Evolutionary conservation across 1,140 invertebrate genomes (phyloP), one percentile per base, ranked within the genome.

Genomic region (Ceratina calcarata): DNA sequence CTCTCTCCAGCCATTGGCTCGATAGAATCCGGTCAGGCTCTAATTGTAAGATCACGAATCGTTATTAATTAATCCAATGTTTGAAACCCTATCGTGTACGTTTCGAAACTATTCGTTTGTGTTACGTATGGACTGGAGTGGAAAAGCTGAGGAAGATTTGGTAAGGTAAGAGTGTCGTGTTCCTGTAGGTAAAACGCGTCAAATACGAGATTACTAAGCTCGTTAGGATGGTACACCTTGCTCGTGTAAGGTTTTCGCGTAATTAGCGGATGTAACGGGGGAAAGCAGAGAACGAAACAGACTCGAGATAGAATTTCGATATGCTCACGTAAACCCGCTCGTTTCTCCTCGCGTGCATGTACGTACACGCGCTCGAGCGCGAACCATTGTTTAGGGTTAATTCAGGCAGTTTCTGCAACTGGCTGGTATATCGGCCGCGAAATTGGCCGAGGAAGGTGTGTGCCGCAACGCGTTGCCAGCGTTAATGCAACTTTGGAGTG

Each of bases 301-400:
- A 10, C 32, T 57, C n/a, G 53, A 70, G 53, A n/a, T 61, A 22
- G 49, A n/a, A 53, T 27, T 72, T 72, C 70, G 20, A 58, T 49
- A 22, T 61, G 57, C 45, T 32, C 72, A 7, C 61, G n/a, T 32
- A 20, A 57, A 65, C 61, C 15, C 24, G 27, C 24, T 16, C 18
- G 51, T 16, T 18, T 55, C 22, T n/a, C 16, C n/a, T 57, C 18
- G 13, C 67, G 24, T 20, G n/a, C 49, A 70, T 20, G 24, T 12
- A 16, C 37, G 0, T 45, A 45, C 6, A 12, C 2, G 45, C 49
- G 53, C 22, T 24, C 51, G 62, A n/a, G 58, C 68, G 32, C 22
- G 27, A 53, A 71, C 15, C 58, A 78, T 79, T 65, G 69, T 72
- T 65, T 65, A 49, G 69, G n/a, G 49, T 77, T 69, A 77, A 77